These are phyloP conservation scores for Morelia viridis DNA, from an alignment of 2,797 vertebrate species.

Conservation along the genomic window DNA sequence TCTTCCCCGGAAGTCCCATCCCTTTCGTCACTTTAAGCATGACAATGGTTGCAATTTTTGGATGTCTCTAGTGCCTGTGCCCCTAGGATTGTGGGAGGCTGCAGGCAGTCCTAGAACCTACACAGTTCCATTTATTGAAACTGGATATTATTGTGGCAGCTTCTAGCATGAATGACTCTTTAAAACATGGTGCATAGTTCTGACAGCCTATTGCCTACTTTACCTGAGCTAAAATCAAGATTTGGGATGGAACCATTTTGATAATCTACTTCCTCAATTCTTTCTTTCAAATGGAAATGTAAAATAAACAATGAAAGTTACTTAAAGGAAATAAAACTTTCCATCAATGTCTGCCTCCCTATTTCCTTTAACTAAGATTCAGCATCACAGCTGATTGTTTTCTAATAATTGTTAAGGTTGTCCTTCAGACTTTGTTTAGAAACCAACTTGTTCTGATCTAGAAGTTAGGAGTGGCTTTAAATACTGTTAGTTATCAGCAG, in stretches of 20 bases:
- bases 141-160: neutral
- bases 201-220: neutral
- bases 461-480: neutral
- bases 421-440: neutral
- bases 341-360: too few relatives aligned
- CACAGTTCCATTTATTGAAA: too few relatives aligned
- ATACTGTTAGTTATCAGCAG: neutral
- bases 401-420: neutral
- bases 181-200: neutral
- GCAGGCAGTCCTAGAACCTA: too few relatives aligned
- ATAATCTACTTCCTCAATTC: neutral
- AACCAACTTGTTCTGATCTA: neutral
- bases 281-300: neutral
- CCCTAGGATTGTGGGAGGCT: too few relatives aligned
- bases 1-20: too few relatives aligned
- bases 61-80: too few relatives aligned
- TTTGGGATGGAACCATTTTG: neutral
- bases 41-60: too few relatives aligned
- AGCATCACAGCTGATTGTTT: neutral
- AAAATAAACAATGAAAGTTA: neutral
- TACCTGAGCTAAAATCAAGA: neutral
- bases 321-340: neutral
- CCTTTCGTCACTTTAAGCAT: too few relatives aligned
- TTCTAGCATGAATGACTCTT: neutral
- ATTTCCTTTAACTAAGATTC: neutral